Conservation (phyloP, 2,888 invertebrate genomes). For the Callimorpha dominula region DNA sequence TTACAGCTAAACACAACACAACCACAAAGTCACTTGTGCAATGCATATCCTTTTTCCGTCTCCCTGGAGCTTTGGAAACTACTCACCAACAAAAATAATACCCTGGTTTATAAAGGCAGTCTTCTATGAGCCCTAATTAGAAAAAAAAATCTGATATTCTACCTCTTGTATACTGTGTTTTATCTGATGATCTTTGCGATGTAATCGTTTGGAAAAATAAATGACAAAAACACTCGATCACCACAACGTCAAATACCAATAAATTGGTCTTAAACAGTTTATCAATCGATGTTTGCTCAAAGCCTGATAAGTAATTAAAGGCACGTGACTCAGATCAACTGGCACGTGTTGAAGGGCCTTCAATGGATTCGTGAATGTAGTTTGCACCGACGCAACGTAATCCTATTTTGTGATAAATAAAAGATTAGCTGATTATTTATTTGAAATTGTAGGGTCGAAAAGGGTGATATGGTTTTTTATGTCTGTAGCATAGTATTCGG, state of each 20-base stretch:
- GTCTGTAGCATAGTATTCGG: not conserved
- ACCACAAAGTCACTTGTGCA: no score
- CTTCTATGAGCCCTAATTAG: no score
- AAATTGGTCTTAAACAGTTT: conserved; percentile 36
- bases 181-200: no score
- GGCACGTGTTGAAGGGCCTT: conserved; percentile 62
- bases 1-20: no score
- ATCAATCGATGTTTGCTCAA: conserved; percentile 35
- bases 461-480: conserved; percentile 15
- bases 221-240: conserved; percentile 6
- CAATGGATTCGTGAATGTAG: conserved; percentile 30
- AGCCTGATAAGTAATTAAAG: conserved; percentile 72
- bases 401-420: conserved; percentile 49
- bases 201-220: not conserved
- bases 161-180: no score
- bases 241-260: conserved; percentile 28
- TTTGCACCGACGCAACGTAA: conserved; percentile 34
- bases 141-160: no score
- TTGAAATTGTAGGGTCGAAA: conserved; percentile 31
- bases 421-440: conserved; percentile 51
- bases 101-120: no score
- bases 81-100: no score
- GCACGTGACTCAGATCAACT: conserved; percentile 64
- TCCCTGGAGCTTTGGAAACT: no score
- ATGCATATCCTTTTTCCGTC: no score